Evolutionary conservation across 2,888 invertebrate species (phyloP).

Genomic region (Stenodema calcarata): DNA sequence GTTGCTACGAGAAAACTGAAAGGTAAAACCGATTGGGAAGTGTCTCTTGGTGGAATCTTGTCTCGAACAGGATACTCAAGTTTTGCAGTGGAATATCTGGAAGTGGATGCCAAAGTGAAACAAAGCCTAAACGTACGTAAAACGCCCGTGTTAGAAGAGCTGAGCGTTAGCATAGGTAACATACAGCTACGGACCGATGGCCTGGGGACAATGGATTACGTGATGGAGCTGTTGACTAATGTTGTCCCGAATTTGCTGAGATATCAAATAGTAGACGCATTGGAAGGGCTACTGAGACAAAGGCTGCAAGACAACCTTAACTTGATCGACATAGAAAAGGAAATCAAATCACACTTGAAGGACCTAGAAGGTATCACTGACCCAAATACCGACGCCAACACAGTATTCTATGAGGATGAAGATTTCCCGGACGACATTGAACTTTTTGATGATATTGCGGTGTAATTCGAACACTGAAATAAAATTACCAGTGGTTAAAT

Average conservation of each 20-base stretch:
- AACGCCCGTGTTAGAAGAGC: constrained; percentile 72
- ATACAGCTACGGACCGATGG: constrained; percentile 84
- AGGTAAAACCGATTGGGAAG: constrained; percentile 81
- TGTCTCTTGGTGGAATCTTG: constrained; percentile 72
- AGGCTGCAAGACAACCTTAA: constrained; percentile 75
- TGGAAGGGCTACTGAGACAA: constrained; percentile 78
- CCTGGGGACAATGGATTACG: constrained; percentile 84
- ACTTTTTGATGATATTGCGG: constrained; percentile 27
- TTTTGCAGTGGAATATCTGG: constrained; percentile 81
- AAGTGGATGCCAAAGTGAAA: constrained; percentile 70
- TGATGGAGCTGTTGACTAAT: constrained; percentile 81
- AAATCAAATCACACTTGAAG: constrained; percentile 74
- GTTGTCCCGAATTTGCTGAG: constrained; percentile 83
- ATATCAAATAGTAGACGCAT: constrained; percentile 85
- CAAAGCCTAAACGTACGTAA: constrained; percentile 81
- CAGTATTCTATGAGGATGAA: constrained; percentile 39
- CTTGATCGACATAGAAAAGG: constrained; percentile 75
- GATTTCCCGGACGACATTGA: constrained; percentile 50
- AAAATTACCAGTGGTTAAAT: not conserved
- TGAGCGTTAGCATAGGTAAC: constrained; percentile 82
- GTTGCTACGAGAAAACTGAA: constrained; percentile 80
- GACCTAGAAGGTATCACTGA: constrained; percentile 68
- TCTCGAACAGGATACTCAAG: constrained; percentile 75
- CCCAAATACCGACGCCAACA: constrained; percentile 43
- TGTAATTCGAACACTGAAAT: not conserved